Percentiles rank a stretch among this genome's conserved stretches.
Conservation (phyloP, 2,797 vertebrate genomes). For the Vireo griseus region DNA sequence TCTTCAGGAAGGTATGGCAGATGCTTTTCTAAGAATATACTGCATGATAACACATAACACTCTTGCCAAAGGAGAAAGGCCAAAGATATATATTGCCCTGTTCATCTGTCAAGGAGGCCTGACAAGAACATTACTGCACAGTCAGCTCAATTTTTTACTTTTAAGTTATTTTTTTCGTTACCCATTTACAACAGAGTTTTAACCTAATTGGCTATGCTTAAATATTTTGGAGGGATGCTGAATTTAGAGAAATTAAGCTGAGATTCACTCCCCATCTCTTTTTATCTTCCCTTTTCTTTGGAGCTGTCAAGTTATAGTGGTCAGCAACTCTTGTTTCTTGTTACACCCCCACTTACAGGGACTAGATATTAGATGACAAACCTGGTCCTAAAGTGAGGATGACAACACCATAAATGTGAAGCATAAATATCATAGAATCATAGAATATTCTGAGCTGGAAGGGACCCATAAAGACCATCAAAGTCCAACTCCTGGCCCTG, state of each 20-base stretch:
- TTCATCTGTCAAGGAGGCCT: not conserved
- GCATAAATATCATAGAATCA: not conserved
- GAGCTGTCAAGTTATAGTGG: not conserved
- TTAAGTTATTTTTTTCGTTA: not conserved
- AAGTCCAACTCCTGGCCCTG: not conserved
- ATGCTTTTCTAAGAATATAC: conserved; percentile 56
- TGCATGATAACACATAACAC: not conserved
- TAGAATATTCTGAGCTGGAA: not conserved
- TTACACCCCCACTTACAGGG: not conserved
- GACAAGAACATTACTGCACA: not conserved
- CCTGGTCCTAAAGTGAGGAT: not conserved
- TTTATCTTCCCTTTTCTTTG: not conserved
- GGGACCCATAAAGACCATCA: not conserved
- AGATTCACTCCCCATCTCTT: not conserved
- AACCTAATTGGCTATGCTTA: not conserved
- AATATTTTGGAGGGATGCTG: not conserved
- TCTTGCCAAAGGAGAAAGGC: not conserved
- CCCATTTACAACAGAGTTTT: not conserved
- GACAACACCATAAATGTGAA: not conserved
- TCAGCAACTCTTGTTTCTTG: not conserved
- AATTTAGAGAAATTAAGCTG: not conserved
- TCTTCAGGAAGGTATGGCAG: conserved; percentile 20
- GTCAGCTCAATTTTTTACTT: not conserved
- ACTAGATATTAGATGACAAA: not conserved
- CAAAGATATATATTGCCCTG: not conserved